Percentiles rank a stretch among this genome's conserved stretches.
Conservation (phyloP, 2,888 invertebrate genomes). For the Cheilosia grossa region DNA sequence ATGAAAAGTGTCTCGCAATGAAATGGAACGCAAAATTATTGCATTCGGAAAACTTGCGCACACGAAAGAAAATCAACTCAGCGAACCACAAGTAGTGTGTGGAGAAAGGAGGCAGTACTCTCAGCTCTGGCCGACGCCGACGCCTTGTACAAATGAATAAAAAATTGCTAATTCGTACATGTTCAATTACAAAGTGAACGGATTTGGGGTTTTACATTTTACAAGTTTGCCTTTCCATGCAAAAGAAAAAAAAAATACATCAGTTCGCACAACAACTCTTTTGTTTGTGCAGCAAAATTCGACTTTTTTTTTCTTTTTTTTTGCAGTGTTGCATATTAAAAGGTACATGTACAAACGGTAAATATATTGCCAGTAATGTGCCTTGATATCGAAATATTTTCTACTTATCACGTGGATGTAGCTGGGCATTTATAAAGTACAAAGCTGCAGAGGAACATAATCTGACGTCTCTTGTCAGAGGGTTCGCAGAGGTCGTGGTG, state of each 20-base stretch:
- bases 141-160: constrained; percentile 48
- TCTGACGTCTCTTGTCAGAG: too few species aligned
- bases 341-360: background rate
- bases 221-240: constrained; percentile 22
- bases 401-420: background rate
- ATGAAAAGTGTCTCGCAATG: constrained; percentile 65
- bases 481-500: too few species aligned
- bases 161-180: constrained; percentile 39
- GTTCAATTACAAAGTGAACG: constrained; percentile 32
- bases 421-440: background rate
- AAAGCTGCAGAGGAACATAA: too few species aligned
- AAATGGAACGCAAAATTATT: constrained; percentile 65
- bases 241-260: constrained; percentile 4
- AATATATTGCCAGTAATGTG: too few species aligned
- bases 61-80: constrained; percentile 26
- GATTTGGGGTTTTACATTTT: constrained; percentile 24
- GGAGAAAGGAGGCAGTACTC: constrained; percentile 2
- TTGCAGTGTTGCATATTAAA: background rate
- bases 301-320: background rate
- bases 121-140: constrained; percentile 5
- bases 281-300: constrained; percentile 10
- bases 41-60: constrained; percentile 53
- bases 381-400: background rate
- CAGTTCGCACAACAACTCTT: constrained; percentile 46
- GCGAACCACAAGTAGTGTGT: constrained; percentile 4